Evolutionary conservation across 1,140 invertebrate species (phyloP).

Genomic region (Wiebesia pumilae): DNA sequence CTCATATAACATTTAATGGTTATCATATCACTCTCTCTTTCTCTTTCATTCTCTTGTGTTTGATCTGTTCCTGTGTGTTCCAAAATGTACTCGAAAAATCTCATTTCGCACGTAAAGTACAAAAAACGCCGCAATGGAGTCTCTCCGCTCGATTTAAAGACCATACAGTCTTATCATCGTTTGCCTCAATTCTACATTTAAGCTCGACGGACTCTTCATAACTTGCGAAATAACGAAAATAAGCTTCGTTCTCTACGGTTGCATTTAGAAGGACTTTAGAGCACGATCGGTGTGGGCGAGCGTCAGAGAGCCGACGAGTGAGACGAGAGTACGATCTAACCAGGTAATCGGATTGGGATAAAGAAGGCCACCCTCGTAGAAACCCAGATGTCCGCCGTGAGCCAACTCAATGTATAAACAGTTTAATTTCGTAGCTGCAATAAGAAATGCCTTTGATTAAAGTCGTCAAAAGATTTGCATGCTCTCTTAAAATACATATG

Average conservation of each 20-base stretch:
- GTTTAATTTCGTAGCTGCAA: constrained; percentile 81
- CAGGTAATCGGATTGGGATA: constrained; percentile 92
- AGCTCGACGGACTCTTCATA: neutral
- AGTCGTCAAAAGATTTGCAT: neutral
- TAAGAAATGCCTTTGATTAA: neutral
- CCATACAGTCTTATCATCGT: constrained; percentile 3
- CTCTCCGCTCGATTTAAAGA: constrained; percentile 10
- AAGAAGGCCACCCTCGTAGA: constrained; percentile 90
- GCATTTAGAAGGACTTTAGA: constrained; percentile 65
- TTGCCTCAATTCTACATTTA: neutral
- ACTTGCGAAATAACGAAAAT: neutral
- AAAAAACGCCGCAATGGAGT: constrained; percentile 23
- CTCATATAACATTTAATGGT: neutral
- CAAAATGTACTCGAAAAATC: constrained; percentile 27
- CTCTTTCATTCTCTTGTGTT: neutral
- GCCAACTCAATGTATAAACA: constrained; percentile 86
- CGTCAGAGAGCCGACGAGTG: constrained; percentile 81
- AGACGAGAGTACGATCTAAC: constrained; percentile 89
- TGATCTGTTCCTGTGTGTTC: neutral
- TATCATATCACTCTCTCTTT: neutral
- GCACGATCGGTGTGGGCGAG: constrained; percentile 76
- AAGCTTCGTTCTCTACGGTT: neutral
- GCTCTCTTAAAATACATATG: neutral
- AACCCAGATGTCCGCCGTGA: constrained; percentile 94
- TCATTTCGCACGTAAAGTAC: constrained; percentile 19